Evolutionary conservation across 30 jellyfish, hydroid and myxozoan species (phyloP), one percentile per base, ranked within the genome.

Genomic region (Nemopilema nomurai): DNA sequence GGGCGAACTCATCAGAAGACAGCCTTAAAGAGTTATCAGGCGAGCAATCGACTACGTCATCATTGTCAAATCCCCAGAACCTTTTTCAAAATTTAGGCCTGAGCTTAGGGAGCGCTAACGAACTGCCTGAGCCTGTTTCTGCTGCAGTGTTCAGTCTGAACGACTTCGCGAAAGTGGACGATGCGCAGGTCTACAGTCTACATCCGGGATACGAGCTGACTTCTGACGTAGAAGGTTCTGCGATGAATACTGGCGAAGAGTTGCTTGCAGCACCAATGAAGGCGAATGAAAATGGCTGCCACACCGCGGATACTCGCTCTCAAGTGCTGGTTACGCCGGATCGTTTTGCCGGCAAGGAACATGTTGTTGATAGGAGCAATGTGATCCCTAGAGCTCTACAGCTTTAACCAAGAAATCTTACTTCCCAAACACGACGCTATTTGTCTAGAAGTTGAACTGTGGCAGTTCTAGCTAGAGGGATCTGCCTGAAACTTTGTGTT

Each of bases 201-300:
- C 91, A 82, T 33, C 72, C 85, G 8, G 91, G 80, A 25, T 82
- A 51, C 62, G 71, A 51, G 21, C 8, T 82, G 33, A 16, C 62
- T 28, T 79, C 74, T 1, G 85, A 70, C 74, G 70, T 24, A 7
- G 80, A 66, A 20, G 49, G 28, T 21, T 26, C 30, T 4, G 50
- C 21, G 6, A 3, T 41, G 57, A 41, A 41, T 41, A 41, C 57
- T 41, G 57, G 13, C 57, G 6, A 41, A 6, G 9, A 41, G 57
- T 41, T 41, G 6, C 13, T 41, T 13, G 13, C 57, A 6, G 9
- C 13, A 41, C 13, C 6, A 41, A 3, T 41, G 6, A 41, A 41
- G 57, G 6, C 57, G n/a, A n/a, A n/a, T n/a, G n/a, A n/a, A n/a
- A n/a, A n/a, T n/a, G n/a, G n/a, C n/a, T n/a, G n/a, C n/a, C n/a